Base-by-base conservation (phyloP, 1,140 invertebrate species). In the Drosophila obscura region DNA sequence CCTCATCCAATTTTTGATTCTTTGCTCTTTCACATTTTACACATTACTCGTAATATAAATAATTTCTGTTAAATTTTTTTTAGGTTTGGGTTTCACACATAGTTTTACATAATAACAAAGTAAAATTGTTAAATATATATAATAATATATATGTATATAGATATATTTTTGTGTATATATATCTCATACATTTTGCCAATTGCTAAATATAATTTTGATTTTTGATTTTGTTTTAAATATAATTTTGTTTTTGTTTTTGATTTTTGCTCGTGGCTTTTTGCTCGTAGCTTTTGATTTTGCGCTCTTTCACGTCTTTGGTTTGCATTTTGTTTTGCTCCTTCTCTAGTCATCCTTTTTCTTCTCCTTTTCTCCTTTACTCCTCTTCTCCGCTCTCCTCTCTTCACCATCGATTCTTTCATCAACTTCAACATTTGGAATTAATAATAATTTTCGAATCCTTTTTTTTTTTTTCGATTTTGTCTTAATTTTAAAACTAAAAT, bases 21-120 rank as follows among this genome's bases (percentile, higher is more conserved):
- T 88, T 75, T 59, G 73, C 72, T 88, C 81, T 73, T 83, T 77
- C 80, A 87, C 71, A 73, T 73, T 53, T 78, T 64, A 76, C 64
- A 66, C 41, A 75, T 78, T 64, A 76, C 61, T 58, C 31, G 75
- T 73, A 73, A 75, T 67, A 76, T 74, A 51, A 63, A 64, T 73
- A 73, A 55, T 64, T 64, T 72, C 16, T 73, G 49, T 74, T 64
- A 55, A 43, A 48, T 56, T 73, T 63, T 35, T 58, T 64, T 65
- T 57, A 28, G 46, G 62, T 53, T 61, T 73, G 77, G 53, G 58
- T 46, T 78, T 76, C 58, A 60, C 41, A 64, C 49, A 71, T 74
- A 73, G 53, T 55, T 84, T 79, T 84, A 77, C 57, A 61, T 73
- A 85, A 57, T 69, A 69, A 69, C 66, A 69, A 69, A 69, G 66